Percentiles rank a stretch among this genome's conserved stretches.
phyloP scores from a whole-genome alignment of 2,113 vertebrate species.

The Ophiodon elongatus region DNA sequence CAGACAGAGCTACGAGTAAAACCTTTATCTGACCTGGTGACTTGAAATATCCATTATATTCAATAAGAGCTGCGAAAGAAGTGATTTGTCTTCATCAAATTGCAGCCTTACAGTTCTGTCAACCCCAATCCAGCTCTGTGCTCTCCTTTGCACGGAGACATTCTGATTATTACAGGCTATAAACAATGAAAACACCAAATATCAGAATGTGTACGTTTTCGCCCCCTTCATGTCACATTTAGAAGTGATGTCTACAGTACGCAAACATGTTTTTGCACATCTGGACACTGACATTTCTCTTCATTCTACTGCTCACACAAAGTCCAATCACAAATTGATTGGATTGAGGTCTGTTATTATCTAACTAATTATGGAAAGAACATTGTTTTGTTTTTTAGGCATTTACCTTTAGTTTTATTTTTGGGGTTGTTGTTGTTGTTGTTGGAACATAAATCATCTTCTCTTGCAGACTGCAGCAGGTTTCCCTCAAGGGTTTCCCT shows the following conservation, averaged over 20 bases:
- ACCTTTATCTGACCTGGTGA: conserved; percentile 57
- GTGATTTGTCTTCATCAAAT: conserved; percentile 76
- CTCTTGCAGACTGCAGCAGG: not conserved
- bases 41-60: conserved; percentile 61
- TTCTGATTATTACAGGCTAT: not conserved
- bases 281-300: not conserved
- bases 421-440: not conserved
- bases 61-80: conserved; percentile 67
- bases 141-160: not conserved
- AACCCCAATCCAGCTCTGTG: conserved; percentile 8
- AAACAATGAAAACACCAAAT: not conserved
- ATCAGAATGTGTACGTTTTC: not conserved
- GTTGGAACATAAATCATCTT: conserved; percentile 18
- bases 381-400: conserved; percentile 1
- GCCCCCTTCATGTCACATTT: not conserved
- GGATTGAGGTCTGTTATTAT: conserved; percentile 37
- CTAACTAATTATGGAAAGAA: not conserved
- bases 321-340: conserved; percentile 15
- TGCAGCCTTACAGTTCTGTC: conserved; percentile 32
- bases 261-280: not conserved
- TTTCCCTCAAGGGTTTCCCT: not conserved
- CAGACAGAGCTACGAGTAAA: conserved; percentile 21
- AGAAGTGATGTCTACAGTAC: not conserved
- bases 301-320: not conserved
- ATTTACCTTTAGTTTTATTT: conserved; percentile 18